These are phyloP conservation scores for Rissa tridactyla DNA, from an alignment of 2,113 vertebrate genomes.

Conservation along the genomic window DNA sequence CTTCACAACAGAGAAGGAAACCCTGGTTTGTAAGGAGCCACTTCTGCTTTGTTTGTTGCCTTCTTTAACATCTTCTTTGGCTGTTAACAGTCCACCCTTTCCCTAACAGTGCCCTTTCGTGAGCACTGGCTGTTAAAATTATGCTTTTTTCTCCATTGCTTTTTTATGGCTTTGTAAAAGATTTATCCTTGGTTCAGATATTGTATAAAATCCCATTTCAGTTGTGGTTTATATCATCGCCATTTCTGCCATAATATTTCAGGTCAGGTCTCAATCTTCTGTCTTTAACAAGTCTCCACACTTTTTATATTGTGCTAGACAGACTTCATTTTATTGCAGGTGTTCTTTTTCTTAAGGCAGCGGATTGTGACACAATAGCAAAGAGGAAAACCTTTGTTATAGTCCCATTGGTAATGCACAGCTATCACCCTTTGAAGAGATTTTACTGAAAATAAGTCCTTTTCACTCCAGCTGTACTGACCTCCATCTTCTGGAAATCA, in stretches of 20 bases:
- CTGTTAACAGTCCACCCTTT: neutral
- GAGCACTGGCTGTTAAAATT: neutral
- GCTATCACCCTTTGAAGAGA: constrained; percentile 19
- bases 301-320: constrained; percentile 14
- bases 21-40: rapidly evolving
- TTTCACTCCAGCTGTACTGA: constrained; percentile 11
- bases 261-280: constrained; percentile 12
- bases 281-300: constrained; percentile 6
- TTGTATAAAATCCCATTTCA: constrained; percentile 31
- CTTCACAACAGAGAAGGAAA: neutral
- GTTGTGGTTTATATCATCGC: neutral
- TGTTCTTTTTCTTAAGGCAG: constrained; percentile 19
- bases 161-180: constrained; percentile 40
- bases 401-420: neutral
- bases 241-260: constrained; percentile 34
- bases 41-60: neutral
- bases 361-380: neutral
- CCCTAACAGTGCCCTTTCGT: neutral
- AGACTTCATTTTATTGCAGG: constrained; percentile 13
- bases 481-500: constrained; percentile 10
- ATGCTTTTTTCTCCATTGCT: neutral
- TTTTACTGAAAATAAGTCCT: constrained; percentile 33
- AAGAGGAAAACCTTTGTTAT: constrained; percentile 15
- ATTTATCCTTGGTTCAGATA: constrained; percentile 4
- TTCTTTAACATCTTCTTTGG: neutral